Evolutionary conservation across 2,113 vertebrate genomes (phyloP), one percentile per base, ranked within the genome.

Genomic region (Cynocephalus volans): DNA sequence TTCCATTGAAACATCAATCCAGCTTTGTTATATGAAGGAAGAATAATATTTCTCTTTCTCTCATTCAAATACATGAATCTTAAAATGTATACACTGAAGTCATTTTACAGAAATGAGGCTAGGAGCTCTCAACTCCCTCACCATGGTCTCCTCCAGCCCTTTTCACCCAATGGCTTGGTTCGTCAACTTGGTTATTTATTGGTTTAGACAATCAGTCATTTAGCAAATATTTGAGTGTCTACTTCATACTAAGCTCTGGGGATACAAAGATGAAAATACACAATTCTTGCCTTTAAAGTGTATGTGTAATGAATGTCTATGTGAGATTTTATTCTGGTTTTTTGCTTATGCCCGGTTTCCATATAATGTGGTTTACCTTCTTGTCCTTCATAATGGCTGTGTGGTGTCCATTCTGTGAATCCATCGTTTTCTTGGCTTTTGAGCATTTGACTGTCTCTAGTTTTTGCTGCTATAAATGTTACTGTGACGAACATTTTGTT

Each of bases 401-500:
- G 36, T 60, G 52, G 21, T 24, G 62, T 31, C 83, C 24, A 0
- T 50, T 75, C 52, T 83, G 64, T 93, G 69, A 50, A 0, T 48
- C n/a, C 14, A 3, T 33, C 84, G 72, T 88, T 67, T 70, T 56
- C 88, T 65, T 84, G n/a, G 67, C 56, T 76, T 76, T 75, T 12
- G 69, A 85, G 21, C 54, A 3, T 65, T 50, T 56, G 92, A 86
- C 69, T 41, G 69, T 76, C 48, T 87, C 89, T 64, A 56, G 83
- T 45, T 70, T 91, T 62, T 83, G 91, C 73, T 77, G 88, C 65
- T 97, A 94, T 95, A 97, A 97, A 97, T 97, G 94, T 48, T 45
- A 64, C 93, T 48, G 41, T 19, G 69, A 80, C 92, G 97, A 95
- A 97, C 97, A 96, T 96, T 97, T 75, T 97, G 97, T 97, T 92